phyloP scores from a whole-genome alignment of 2,797 vertebrate species.

The Thalassophryne amazonica region DNA sequence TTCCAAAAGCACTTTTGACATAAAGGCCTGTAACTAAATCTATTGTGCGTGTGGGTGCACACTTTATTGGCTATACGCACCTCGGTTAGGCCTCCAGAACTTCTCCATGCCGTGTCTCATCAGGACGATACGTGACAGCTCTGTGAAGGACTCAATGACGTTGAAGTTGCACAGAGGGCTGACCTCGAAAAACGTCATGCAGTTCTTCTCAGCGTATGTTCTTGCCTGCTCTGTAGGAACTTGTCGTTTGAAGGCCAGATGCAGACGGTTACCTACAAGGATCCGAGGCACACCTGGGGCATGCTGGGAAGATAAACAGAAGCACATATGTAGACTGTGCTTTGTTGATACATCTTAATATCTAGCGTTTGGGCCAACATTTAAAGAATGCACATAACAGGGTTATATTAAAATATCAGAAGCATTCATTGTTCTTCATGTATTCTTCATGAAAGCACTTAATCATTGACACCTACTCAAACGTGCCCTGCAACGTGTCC shows the following conservation, averaged over 20 bases:
- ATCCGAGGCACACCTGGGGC: slow-evolving; percentile 95
- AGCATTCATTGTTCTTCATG: no score
- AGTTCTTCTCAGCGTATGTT: slow-evolving; percentile 94
- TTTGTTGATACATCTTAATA: background rate
- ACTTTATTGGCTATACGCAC: no score
- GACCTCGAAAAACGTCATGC: slow-evolving; percentile 98
- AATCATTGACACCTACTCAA: no score
- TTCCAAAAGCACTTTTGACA: no score
- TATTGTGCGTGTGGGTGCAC: no score
- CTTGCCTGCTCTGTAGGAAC: slow-evolving; percentile 96
- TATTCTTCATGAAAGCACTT: no score
- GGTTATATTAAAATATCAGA: no score
- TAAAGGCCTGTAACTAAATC: no score
- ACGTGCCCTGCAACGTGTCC: no score
- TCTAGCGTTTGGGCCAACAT: background rate
- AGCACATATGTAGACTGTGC: background rate
- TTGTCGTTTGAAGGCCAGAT: slow-evolving; percentile 95
- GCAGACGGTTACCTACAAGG: slow-evolving; percentile 94
- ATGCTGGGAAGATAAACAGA: slow-evolving; percentile 73
- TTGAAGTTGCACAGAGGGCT: slow-evolving; percentile 99
- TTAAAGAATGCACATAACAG: no score
- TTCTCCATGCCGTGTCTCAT: slow-evolving; percentile 99
- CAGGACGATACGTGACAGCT: slow-evolving; percentile 94
- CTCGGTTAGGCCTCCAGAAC: slow-evolving; percentile 97
- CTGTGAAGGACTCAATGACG: slow-evolving; percentile 96